These are phyloP conservation scores for Crocodylus rhombifer DNA, from an alignment of 2,797 vertebrate species.

Conservation along the genomic window DNA sequence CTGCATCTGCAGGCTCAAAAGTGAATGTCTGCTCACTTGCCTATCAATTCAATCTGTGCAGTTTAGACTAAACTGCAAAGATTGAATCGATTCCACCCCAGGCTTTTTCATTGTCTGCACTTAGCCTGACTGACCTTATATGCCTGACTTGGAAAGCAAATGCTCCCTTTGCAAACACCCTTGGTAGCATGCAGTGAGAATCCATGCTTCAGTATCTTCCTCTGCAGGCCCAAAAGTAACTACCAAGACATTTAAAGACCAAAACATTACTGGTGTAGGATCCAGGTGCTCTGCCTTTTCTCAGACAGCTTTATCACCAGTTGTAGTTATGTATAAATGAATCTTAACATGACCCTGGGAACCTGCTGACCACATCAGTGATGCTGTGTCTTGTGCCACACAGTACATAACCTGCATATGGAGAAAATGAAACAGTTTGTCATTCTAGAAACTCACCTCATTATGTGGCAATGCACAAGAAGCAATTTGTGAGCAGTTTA, in stretches of 20 bases:
- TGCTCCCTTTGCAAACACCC: not conserved
- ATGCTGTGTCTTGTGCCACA: not conserved
- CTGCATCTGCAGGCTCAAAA: no score
- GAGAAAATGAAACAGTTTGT: not conserved
- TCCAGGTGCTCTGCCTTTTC: not conserved
- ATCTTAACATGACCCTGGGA: not conserved
- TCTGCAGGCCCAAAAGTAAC: not conserved
- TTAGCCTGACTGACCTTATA: not conserved
- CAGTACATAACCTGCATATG: constrained; percentile 16
- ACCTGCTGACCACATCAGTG: not conserved
- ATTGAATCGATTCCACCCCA: no score
- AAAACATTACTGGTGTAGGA: not conserved
- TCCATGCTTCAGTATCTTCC: not conserved
- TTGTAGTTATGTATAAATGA: not conserved
- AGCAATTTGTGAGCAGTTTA: not conserved
- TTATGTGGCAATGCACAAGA: not conserved
- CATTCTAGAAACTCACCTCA: not conserved
- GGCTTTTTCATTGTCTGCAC: no score
- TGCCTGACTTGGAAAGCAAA: not conserved
- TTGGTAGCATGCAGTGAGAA: not conserved
- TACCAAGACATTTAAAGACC: not conserved
- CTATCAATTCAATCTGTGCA: no score
- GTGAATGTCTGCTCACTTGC: no score
- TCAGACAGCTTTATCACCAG: not conserved
- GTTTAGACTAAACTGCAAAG: no score